Evolutionary conservation across 2,113 vertebrate species (phyloP).

Genomic region (Oxyruncus cristatus): DNA sequence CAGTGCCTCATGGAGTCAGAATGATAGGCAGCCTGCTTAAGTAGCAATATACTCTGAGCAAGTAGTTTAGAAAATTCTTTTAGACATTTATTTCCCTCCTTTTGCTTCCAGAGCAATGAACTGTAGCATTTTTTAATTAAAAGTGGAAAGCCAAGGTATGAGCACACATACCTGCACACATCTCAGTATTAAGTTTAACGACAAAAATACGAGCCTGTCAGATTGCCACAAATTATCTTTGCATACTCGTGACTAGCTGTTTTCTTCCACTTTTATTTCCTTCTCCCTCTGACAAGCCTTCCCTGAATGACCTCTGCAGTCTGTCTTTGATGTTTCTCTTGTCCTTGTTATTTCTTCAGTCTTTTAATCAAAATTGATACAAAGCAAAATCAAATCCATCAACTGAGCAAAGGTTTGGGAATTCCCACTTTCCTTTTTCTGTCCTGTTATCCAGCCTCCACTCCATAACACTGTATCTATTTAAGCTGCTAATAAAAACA

Average conservation of each 20-base stretch:
- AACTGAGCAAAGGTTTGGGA: background rate
- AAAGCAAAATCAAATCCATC: background rate
- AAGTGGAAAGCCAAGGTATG: background rate
- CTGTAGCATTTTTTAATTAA: conserved; percentile 49
- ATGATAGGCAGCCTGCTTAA: background rate
- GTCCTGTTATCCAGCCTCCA: background rate
- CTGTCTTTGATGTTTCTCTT: background rate
- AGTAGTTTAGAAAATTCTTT: conserved; percentile 39
- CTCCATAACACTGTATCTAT: background rate
- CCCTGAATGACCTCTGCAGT: background rate
- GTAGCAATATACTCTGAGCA: background rate
- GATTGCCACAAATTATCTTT: background rate
- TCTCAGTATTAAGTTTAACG: background rate
- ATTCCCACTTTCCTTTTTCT: background rate
- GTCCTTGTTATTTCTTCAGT: background rate
- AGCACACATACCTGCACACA: conserved; percentile 9
- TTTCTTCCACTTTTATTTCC: background rate
- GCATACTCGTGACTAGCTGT: background rate
- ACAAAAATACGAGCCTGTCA: background rate
- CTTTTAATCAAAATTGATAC: background rate
- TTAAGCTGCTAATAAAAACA: background rate
- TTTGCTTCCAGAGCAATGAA: conserved; percentile 52
- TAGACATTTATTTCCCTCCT: conserved; percentile 22
- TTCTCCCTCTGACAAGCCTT: background rate
- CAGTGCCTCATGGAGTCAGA: background rate